Evolutionary conservation across 2,888 invertebrate genomes (phyloP), one percentile per base, ranked within the genome.

Genomic region (Sinhomidia bicolor): DNA sequence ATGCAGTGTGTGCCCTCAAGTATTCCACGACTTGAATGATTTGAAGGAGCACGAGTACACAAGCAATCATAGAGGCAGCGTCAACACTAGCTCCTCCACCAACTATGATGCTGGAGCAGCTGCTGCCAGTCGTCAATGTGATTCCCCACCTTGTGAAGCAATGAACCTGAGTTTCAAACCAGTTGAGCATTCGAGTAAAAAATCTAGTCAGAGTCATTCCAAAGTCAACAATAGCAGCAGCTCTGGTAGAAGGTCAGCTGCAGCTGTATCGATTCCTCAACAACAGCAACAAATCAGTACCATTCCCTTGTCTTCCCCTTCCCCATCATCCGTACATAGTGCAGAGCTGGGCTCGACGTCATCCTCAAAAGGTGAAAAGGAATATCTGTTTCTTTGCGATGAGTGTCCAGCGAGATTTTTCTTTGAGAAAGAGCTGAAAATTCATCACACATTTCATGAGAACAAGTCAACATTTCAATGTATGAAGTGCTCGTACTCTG

Each of bases 341-440:
- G 81, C 54, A 12, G 47, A 76, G n/a, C 14, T 36, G 9, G 44
- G 76, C 0, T n/a, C 20, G 1, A 12, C 84, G 32, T 7, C 32
- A 3, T 65, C 65, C 17, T 36, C 60, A 0, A 83, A 88, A 60
- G 68, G 44, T 2, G 78, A 81, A 12, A 65, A 62, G 26, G 82
- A 83, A 12, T 68, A 54, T 84, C 92, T 94, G 84, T 96, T 96
- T 92, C 97, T 96, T 93, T 98, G 98, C 93, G 95, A 95, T 89
- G 95, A 96, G 92, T 98, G 98, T 93, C 98, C 98, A 0, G 97
- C 97, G 0, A 95, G 97, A 93, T 98, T 96, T 94, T 95, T 97
- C 89, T 96, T 95, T 91, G 96, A 96, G 90, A 95, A 95, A 92
- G 97, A 98, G 93, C 94, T 96, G 84, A 95, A 95, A 85, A 95